Conservation (phyloP, 1,140 invertebrate species). For the Caenorhabditis tropicalis region DNA sequence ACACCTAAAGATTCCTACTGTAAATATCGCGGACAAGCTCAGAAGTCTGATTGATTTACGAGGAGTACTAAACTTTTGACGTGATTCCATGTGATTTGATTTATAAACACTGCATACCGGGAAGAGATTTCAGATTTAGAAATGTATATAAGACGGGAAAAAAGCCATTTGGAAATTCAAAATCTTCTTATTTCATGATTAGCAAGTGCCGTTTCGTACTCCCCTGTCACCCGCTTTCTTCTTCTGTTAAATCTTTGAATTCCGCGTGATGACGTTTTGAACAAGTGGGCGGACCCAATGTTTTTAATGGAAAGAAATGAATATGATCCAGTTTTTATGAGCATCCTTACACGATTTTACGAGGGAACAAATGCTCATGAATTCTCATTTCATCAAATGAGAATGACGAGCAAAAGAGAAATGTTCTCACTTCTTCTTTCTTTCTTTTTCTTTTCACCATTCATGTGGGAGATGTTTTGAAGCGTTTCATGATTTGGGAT, state of each 20-base stretch:
- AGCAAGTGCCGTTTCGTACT: no score
- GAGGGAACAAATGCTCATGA: background rate
- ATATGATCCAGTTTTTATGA: background rate
- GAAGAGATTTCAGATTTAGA: slow-evolving; percentile 1
- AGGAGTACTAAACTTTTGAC: background rate
- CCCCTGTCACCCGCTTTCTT: background rate
- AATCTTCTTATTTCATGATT: no score
- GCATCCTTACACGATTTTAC: background rate
- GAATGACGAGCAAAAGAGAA: background rate
- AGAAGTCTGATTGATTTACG: slow-evolving; percentile 1
- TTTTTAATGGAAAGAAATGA: no score
- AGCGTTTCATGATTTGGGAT: no score
- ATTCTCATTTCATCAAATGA: background rate
- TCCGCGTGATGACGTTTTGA: background rate
- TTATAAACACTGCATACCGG: background rate
- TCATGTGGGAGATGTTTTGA: background rate
- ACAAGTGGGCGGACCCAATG: background rate
- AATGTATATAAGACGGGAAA: background rate
- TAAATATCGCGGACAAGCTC: background rate
- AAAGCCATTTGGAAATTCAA: background rate
- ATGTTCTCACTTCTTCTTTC: background rate
- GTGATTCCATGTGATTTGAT: background rate
- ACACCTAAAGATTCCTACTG: background rate
- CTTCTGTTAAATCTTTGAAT: background rate
- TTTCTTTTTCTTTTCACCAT: background rate